Base-by-base conservation (phyloP, 2,888 invertebrate species). In the Epicampocera succincta region DNA sequence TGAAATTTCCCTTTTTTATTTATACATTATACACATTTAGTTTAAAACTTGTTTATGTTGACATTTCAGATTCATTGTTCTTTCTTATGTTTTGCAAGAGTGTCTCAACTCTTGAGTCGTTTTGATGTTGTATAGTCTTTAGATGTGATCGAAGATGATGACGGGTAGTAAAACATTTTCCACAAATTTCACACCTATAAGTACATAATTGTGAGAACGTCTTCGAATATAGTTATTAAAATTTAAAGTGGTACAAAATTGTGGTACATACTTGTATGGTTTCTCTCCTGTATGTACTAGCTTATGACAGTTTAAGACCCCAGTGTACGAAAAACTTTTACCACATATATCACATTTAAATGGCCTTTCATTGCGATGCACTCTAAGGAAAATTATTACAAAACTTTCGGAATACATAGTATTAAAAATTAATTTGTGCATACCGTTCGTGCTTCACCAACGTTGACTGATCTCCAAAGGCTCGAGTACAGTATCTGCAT, bases 371-470 rank as follows among this genome's bases (percentile, higher is more conserved):
- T 91, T 90, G 1, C 90, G 89, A 84, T 91, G 91, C 0, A 88
- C 88, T 80, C 91, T 90, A 65, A 13, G 79, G 75, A 56, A n/a
- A n/a, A n/a, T n/a, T n/a, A n/a, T n/a, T n/a, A n/a, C n/a, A n/a
- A n/a, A n/a, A n/a, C 1, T 4, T 17, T 1, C 17, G 15, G 12
- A 25, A 13, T n/a, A n/a, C 42, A 21, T 9, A 19, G 3, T 29
- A 19, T 6, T 25, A 17, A 29, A n/a, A 19, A 60, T 25, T 19
- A 15, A 46, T 12, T 33, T 17, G 33, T 6, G 8, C 9, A 9
- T 76, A 91, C 90, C 91, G 86, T 85, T 91, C 90, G 73, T 91
- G 91, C 80, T 91, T 91, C 0, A 89, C 88, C 46, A 89, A 86
- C 4, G 91, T 89, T 1, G 91, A 90, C 13, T 90, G 89, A 85